Evolutionary conservation across 2,888 invertebrate genomes (phyloP), one percentile per base, ranked within the genome.

Genomic region (Biston betularia): DNA sequence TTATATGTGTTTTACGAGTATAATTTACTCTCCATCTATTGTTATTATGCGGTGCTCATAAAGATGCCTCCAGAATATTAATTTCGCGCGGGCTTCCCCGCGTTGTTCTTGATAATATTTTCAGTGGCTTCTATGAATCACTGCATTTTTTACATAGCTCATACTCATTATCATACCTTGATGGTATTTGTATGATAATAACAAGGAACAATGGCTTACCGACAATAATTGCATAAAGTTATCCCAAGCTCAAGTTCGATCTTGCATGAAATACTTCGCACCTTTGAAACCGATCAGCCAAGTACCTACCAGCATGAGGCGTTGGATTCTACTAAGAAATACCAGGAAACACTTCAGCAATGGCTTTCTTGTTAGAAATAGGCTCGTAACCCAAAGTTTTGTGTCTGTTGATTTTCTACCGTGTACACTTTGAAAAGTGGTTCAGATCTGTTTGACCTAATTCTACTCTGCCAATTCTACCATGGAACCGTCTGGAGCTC

Each of bases 31-130:
- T 71, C 66, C 59, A 64, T 68, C 72, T 66, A 58, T 64, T 65
- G 65, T 74, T 74, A 15, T 63, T 72, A 68, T 63, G 54, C 55
- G 61, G 65, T 68, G 66, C 74, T 67, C 68, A 67, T 67, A 53
- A 63, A 73, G 70, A 85, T 86, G 75, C 69, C 69, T 69, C 56
- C 75, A 75, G 92, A 89, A 90, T 91, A 82, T 74, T 82, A 92
- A 91, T 89, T 79, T 68, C 65, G 70, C 69, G 69, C 71, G 89
- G 89, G 83, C 82, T 89, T 90, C 86, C 90, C 91, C 88, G 81
- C 73, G 64, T 71, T 70, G 71, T 68, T 71, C 62, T 65, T 58
- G 38, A 42, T 66, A 70, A 72, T 72, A 35, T 63, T 59, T 68
- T 65, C 68, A 77, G 75, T 70, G 70, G 64, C 53, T 45, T 65